Percentiles rank a stretch among this genome's conserved stretches.
These are phyloP conservation scores for Bettongia penicillata DNA, from an alignment of 2,113 vertebrate species.

Conservation along the genomic window DNA sequence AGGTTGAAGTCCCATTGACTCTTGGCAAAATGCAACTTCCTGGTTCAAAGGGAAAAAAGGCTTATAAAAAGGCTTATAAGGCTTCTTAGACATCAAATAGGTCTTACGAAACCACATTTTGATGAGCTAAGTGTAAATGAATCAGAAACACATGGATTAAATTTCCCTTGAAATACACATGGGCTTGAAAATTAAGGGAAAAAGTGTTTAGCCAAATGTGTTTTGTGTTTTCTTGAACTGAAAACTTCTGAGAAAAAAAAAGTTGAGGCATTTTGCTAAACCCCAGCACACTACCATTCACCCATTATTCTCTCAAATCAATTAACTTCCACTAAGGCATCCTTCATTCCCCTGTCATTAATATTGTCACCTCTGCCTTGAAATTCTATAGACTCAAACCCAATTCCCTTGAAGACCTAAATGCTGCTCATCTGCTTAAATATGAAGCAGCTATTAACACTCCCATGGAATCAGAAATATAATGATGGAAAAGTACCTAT, in stretches of 20 bases:
- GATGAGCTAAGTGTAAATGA: conserved; percentile 83
- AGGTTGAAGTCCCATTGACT: conserved; percentile 65
- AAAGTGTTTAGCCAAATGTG: conserved; percentile 82
- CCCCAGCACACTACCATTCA: conserved; percentile 71
- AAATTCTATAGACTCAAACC: conserved; percentile 71
- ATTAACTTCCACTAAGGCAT: conserved; percentile 68
- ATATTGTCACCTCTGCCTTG: conserved; percentile 73
- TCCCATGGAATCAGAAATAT: conserved; percentile 60
- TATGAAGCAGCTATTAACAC: conserved; percentile 73
- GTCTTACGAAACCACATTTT: conserved; percentile 81
- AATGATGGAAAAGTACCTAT: conserved; percentile 69
- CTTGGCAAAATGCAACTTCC: conserved; percentile 78
- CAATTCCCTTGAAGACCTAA: conserved; percentile 72
- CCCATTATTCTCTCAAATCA: conserved; percentile 71
- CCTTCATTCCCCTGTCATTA: conserved; percentile 64
- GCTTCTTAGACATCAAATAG: conserved; percentile 81
- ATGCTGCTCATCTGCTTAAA: conserved; percentile 74
- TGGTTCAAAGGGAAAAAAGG: conserved; percentile 72
- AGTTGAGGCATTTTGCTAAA: conserved; percentile 73
- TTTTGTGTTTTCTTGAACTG: conserved; percentile 80
- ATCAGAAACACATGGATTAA: conserved; percentile 83
- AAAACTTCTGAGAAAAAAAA: conserved; percentile 73
- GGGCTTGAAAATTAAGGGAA: conserved; percentile 80
- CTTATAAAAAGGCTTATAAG: conserved; percentile 76
- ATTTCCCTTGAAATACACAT: conserved; percentile 83